Evolutionary conservation across 1,140 invertebrate genomes (phyloP).

Genomic region (Eufriesea mexicana): DNA sequence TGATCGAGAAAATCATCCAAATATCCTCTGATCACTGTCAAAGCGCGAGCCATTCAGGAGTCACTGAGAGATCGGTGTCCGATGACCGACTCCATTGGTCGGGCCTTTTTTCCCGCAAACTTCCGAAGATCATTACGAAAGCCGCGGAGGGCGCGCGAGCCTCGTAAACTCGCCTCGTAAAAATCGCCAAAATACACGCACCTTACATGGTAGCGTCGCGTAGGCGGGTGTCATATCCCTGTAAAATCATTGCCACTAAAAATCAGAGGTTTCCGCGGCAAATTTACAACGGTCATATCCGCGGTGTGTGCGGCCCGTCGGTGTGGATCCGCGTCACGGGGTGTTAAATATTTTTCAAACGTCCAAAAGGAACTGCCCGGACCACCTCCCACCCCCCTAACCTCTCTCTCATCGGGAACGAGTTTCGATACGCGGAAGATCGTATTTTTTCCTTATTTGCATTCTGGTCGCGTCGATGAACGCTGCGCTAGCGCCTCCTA

Average conservation of each 20-base stretch:
- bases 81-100: neutral
- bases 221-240: slow-evolving; percentile 70
- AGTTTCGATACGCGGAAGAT: slow-evolving; percentile 14
- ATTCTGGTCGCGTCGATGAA: slow-evolving; percentile 36
- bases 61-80: neutral
- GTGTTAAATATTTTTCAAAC: slow-evolving; percentile 50
- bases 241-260: slow-evolving; percentile 73
- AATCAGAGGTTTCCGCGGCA: slow-evolving; percentile 64
- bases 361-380: neutral
- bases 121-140: slow-evolving; percentile 69
- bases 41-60: too few species aligned
- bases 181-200: slow-evolving; percentile 72
- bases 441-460: slow-evolving; percentile 31
- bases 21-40: too few species aligned
- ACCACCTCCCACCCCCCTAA: neutral
- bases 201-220: slow-evolving; percentile 67
- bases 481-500: neutral
- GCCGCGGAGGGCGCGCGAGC: slow-evolving; percentile 49
- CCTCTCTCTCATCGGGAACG: neutral
- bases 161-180: slow-evolving; percentile 68
- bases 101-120: slow-evolving; percentile 60
- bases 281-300: slow-evolving; percentile 64
- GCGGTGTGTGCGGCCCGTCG: slow-evolving; percentile 18
- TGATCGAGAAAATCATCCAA: too few species aligned
- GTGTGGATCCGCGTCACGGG: slow-evolving; percentile 4